phyloP scores from a whole-genome alignment of 1,140 invertebrate genomes.

The Aphelenchoides besseyi region DNA sequence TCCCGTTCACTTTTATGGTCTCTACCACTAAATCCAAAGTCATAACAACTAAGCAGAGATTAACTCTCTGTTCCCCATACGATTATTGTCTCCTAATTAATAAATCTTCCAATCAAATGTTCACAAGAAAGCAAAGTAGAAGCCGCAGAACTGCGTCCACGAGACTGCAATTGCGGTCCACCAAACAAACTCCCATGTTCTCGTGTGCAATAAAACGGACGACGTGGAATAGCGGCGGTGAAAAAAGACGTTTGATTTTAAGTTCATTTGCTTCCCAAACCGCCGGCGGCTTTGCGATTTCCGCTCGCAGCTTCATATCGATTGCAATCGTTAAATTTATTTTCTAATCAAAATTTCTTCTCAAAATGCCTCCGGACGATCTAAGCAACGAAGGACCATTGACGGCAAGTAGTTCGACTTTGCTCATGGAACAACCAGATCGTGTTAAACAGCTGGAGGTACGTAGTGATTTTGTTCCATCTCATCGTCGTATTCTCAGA shows the following conservation, averaged over 20 bases:
- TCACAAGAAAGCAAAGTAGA: no score
- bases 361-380: not conserved
- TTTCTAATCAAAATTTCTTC: not conserved
- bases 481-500: conserved; percentile 17
- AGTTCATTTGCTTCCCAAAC: not conserved
- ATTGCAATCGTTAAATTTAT: not conserved
- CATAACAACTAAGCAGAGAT: not conserved
- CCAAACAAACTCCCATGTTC: no score
- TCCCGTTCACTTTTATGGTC: not conserved
- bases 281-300: not conserved
- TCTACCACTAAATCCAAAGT: not conserved
- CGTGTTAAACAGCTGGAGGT: conserved; percentile 5
- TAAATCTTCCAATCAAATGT: not conserved
- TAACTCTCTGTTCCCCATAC: no score
- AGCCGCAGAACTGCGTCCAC: no score
- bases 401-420: not conserved
- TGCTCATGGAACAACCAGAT: conserved; percentile 1
- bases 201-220: not conserved
- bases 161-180: no score
- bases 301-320: not conserved
- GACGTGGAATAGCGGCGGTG: not conserved
- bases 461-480: conserved; percentile 5
- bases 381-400: not conserved
- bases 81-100: not conserved
- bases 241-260: not conserved